Evolutionary conservation across 2,888 invertebrate genomes (phyloP), one percentile per base, ranked within the genome.

Genomic region (Orthonychiurus folsomi): DNA sequence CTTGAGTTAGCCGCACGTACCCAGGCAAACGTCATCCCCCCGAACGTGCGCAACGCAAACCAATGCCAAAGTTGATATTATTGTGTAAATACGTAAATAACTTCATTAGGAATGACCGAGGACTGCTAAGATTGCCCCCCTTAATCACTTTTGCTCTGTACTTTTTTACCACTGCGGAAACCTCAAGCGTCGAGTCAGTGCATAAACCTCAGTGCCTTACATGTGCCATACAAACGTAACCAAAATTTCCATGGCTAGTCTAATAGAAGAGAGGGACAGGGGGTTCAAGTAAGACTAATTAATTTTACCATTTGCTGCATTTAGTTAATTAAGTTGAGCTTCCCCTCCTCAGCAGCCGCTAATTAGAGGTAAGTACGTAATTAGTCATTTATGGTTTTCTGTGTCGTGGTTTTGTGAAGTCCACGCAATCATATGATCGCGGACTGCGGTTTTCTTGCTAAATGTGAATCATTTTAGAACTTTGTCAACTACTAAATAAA

Each of bases 121-220:
- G n/a, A n/a, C n/a, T n/a, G n/a, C n/a, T n/a, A n/a, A n/a, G n/a
- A n/a, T n/a, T n/a, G n/a, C n/a, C n/a, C n/a, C n/a, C n/a, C n/a
- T n/a, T n/a, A n/a, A n/a, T n/a, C n/a, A n/a, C n/a, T n/a, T n/a
- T n/a, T n/a, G n/a, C n/a, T n/a, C n/a, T n/a, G n/a, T n/a, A n/a
- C n/a, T n/a, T n/a, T n/a, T n/a, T n/a, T n/a, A n/a, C n/a, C n/a
- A n/a, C n/a, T n/a, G 37, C 37, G 37, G 37, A 37, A 37, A 37
- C 37, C 37, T 37, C 37, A 37, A 37, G 37, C 15, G 5, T 37
- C 37, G 5, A 9, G 5, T 37, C 37, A 37, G 37, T 37, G 37
- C 37, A 37, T 37, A 37, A 37, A 37, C 37, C 37, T 37, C 37
- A 37, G 37, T 37, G 37, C 37, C 37, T 37, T 37, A 37, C 37